Conservation (phyloP, 1,140 invertebrate species). For the Meloidogyne floridensis region DNA sequence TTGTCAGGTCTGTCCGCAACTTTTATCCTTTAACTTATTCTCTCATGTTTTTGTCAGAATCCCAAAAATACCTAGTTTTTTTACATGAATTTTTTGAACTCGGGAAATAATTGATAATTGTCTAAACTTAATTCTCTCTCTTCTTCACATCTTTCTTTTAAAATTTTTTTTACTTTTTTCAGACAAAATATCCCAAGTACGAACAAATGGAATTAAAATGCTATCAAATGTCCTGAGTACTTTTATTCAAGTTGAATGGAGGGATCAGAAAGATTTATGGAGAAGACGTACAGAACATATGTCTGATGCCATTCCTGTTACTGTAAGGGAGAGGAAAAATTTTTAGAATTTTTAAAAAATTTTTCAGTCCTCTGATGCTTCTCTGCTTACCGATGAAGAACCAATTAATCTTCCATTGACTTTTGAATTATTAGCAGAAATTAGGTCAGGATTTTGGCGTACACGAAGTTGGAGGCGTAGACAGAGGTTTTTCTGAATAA, state of each 20-base stretch:
- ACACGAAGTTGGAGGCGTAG: constrained; percentile 33
- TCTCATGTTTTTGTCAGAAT: too few species aligned
- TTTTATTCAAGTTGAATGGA: constrained; percentile 33
- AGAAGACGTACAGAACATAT: background rate
- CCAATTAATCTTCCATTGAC: constrained; percentile 24
- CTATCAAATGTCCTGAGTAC: constrained; percentile 20
- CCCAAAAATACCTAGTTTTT: too few species aligned
- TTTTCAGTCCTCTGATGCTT: background rate
- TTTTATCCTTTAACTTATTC: too few species aligned
- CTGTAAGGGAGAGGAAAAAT: background rate
- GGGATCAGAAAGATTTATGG: background rate
- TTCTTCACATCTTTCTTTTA: background rate
- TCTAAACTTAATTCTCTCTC: too few species aligned
- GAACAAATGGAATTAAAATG: constrained; percentile 28
- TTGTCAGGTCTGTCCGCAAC: too few species aligned
- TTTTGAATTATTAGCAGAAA: constrained; percentile 28
- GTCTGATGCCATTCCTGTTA: background rate
- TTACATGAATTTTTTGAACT: too few species aligned
- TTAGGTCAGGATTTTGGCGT: constrained; percentile 35
- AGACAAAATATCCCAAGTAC: constrained; percentile 38
- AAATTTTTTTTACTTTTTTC: constrained; percentile 11
- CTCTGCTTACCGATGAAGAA: background rate
- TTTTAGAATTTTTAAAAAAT: background rate
- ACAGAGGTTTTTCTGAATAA: constrained; percentile 22
- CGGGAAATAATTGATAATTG: too few species aligned